phyloP scores from a whole-genome alignment of 2,888 invertebrate species.

The Platynereis dumerilii region DNA sequence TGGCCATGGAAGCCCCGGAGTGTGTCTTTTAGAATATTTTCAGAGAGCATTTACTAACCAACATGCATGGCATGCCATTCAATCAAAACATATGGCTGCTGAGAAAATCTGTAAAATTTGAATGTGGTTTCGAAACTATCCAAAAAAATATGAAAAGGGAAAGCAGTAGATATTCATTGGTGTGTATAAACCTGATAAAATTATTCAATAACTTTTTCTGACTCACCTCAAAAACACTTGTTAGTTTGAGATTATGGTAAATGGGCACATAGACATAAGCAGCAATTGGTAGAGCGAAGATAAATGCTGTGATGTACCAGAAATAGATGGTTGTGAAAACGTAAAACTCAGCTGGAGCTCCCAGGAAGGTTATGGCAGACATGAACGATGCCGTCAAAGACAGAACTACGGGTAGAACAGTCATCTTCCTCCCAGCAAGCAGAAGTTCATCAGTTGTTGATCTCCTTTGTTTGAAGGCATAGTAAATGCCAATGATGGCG shows the following conservation, averaged over 20 bases:
- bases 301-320: no score
- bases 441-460: conserved; percentile 44
- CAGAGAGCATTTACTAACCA: no score
- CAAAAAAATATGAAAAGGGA: no score
- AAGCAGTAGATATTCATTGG: no score
- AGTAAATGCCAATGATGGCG: conserved; percentile 53
- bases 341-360: conserved; percentile 59
- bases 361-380: conserved; percentile 61
- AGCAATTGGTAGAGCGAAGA: conserved; percentile 53
- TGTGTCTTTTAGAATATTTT: no score
- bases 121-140: no score
- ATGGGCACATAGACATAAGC: conserved; percentile 39
- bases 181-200: no score
- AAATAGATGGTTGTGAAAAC: conserved; percentile 36
- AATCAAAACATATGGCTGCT: no score
- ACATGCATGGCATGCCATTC: no score
- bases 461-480: conserved; percentile 42
- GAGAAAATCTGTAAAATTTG: no score
- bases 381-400: conserved; percentile 62
- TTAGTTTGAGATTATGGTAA: conserved; percentile 40
- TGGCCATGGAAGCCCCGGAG: no score
- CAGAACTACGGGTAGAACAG: conserved; percentile 54
- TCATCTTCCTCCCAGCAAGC: conserved; percentile 58
- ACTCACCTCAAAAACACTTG: conserved; percentile 43
- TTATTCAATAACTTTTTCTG: no score